These are phyloP conservation scores for Crenuchus spilurus DNA, from an alignment of 2,797 vertebrate genomes.

Conservation along the genomic window DNA sequence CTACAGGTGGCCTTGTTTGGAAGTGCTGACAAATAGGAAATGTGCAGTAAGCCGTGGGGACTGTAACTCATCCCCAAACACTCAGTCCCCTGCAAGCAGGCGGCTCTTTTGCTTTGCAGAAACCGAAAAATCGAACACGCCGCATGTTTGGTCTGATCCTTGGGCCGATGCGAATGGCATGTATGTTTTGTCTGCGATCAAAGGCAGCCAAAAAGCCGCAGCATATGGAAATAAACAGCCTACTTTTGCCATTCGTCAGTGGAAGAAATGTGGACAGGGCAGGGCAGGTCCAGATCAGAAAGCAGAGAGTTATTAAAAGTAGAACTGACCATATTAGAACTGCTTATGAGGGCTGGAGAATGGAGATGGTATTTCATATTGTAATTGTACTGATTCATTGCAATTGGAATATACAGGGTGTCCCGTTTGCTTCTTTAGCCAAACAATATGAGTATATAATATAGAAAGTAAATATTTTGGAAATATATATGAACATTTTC, in stretches of 20 bases:
- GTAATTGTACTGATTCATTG: too few species aligned
- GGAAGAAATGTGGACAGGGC: slow-evolving; percentile 33
- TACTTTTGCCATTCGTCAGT: slow-evolving; percentile 21
- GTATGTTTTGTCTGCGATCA: slow-evolving; percentile 43
- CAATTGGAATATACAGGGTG: too few species aligned
- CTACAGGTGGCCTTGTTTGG: slow-evolving; percentile 82
- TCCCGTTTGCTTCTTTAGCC: too few species aligned
- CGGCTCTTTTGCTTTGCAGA: slow-evolving; percentile 33
- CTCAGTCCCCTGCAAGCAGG: slow-evolving; percentile 53
- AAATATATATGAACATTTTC: too few species aligned
- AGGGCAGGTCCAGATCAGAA: slow-evolving; percentile 10
- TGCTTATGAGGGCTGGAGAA: too few species aligned
- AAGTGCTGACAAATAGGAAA: slow-evolving; percentile 81
- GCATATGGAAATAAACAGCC: slow-evolving; percentile 41
- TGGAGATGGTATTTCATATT: too few species aligned
- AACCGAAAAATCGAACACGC: slow-evolving; percentile 30
- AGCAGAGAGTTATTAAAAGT: not conserved
- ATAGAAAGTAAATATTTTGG: too few species aligned
- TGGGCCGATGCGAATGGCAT: slow-evolving; percentile 15
- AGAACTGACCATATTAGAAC: not conserved
- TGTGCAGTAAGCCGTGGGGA: slow-evolving; percentile 62
- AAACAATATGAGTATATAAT: too few species aligned
- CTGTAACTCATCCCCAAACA: slow-evolving; percentile 56
- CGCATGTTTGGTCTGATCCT: slow-evolving; percentile 46
- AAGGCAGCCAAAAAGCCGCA: slow-evolving; percentile 7